Evolutionary conservation across 2,888 invertebrate genomes (phyloP).

Genomic region (Quadriops clusia): DNA sequence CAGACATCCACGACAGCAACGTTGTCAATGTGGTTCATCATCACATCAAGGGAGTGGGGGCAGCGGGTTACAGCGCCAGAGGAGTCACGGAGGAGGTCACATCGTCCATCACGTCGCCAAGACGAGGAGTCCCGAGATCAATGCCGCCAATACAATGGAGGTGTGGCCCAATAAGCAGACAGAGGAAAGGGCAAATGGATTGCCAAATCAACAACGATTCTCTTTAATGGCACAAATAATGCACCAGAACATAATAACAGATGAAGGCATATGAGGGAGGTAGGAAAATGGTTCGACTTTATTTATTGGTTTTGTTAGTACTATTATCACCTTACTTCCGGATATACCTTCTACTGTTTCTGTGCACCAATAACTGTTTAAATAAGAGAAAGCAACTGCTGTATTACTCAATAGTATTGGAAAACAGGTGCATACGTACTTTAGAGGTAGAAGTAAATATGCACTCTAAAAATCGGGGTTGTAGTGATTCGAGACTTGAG

Average conservation of each 20-base stretch:
- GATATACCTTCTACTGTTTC: slow-evolving; percentile 27
- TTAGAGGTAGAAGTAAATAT: no score
- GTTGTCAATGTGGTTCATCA: slow-evolving; percentile 28
- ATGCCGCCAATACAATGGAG: slow-evolving; percentile 41
- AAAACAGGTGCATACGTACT: no score
- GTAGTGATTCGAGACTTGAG: no score
- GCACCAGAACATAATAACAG: slow-evolving; percentile 31
- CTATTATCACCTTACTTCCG: slow-evolving; percentile 16
- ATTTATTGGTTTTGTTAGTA: slow-evolving; percentile 9
- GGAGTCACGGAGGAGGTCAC: slow-evolving; percentile 32
- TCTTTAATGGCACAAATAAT: slow-evolving; percentile 31
- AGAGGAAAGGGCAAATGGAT: slow-evolving; percentile 54
- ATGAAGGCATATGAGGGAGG: slow-evolving; percentile 30
- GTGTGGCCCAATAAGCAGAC: slow-evolving; percentile 51
- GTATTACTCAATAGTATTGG: no score
- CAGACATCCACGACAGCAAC: slow-evolving; percentile 22
- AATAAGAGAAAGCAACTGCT: no score
- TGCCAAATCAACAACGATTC: slow-evolving; percentile 48
- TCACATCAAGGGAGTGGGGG: slow-evolving; percentile 13
- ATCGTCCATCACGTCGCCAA: slow-evolving; percentile 45
- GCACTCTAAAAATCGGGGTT: no score
- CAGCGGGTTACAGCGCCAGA: slow-evolving; percentile 15
- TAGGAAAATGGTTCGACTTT: slow-evolving; percentile 3
- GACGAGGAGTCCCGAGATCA: slow-evolving; percentile 40
- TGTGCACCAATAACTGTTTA: slow-evolving; percentile 18